Percentiles rank a stretch among this genome's conserved stretches.
Conservation (phyloP, 2,113 vertebrate species). For the Otus sunia region DNA sequence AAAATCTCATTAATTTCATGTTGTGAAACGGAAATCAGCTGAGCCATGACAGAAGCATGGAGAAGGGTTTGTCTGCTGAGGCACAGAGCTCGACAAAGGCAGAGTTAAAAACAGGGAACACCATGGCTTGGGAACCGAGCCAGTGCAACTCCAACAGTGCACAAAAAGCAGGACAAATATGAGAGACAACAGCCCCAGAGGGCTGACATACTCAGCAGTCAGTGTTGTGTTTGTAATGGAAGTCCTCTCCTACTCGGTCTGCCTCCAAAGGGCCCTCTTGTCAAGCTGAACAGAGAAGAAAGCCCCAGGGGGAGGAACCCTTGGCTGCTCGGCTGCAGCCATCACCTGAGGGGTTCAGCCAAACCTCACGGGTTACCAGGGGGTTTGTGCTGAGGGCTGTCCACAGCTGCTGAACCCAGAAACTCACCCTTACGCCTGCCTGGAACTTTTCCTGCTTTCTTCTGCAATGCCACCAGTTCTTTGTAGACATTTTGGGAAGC, state of each 20-base stretch:
- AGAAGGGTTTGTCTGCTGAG: neutral
- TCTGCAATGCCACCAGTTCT: neutral
- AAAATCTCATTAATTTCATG: neutral
- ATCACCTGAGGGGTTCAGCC: neutral
- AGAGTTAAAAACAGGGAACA: neutral
- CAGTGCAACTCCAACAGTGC: neutral
- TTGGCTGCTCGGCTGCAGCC: neutral
- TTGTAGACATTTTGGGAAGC: neutral
- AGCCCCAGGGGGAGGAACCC: neutral
- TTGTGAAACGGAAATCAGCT: neutral
- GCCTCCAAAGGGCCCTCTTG: neutral
- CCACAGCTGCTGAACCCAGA: neutral
- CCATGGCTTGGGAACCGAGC: neutral
- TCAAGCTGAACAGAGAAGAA: neutral
- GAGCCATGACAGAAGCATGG: neutral
- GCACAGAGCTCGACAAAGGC: neutral
- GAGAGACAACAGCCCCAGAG: neutral
- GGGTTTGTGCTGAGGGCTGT: neutral
- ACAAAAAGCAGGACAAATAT: neutral
- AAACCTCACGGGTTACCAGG: neutral
- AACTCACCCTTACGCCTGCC: neutral
- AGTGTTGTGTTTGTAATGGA: neutral
- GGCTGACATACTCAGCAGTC: neutral
- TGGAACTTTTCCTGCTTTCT: neutral
- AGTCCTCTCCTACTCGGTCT: neutral